phyloP scores from a whole-genome alignment of 2,797 vertebrate species.

The Typhlichthys eigenmanni region DNA sequence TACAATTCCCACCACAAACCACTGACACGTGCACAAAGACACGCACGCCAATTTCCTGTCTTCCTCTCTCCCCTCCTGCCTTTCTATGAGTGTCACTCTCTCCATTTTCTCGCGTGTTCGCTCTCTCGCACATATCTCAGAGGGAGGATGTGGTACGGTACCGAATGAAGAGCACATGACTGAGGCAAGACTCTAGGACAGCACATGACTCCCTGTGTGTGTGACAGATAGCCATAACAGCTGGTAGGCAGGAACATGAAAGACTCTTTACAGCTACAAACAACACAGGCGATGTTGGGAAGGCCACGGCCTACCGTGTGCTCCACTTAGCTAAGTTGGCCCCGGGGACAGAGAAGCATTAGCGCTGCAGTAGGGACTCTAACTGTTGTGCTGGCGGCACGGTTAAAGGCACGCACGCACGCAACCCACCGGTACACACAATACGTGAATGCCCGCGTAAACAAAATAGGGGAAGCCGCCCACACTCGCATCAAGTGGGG shows the following conservation, averaged over 20 bases:
- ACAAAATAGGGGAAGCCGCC: background rate
- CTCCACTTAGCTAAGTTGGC: constrained; percentile 7
- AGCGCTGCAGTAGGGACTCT: background rate
- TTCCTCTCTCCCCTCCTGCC: constrained; percentile 14
- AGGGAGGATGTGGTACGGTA: constrained; percentile 56
- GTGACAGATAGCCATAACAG: background rate
- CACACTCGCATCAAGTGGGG: background rate
- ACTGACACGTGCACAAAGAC: background rate
- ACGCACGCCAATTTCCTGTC: background rate
- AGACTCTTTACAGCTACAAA: too few relatives aligned
- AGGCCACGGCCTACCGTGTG: background rate
- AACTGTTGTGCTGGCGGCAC: constrained; percentile 9
- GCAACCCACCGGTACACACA: background rate
- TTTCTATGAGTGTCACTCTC: background rate
- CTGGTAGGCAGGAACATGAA: background rate
- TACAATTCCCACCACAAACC: constrained; percentile 26
- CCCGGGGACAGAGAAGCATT: constrained; percentile 7
- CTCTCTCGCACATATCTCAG: constrained; percentile 12
- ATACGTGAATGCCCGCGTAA: background rate
- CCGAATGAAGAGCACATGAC: constrained; percentile 54
- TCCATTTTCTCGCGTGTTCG: background rate
- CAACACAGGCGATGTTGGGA: too few relatives aligned
- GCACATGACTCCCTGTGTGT: constrained; percentile 30
- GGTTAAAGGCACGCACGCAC: constrained; percentile 1
- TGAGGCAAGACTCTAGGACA: constrained; percentile 20